phyloP scores from a whole-genome alignment of 2,113 vertebrate genomes.

The Varanus salvator region DNA sequence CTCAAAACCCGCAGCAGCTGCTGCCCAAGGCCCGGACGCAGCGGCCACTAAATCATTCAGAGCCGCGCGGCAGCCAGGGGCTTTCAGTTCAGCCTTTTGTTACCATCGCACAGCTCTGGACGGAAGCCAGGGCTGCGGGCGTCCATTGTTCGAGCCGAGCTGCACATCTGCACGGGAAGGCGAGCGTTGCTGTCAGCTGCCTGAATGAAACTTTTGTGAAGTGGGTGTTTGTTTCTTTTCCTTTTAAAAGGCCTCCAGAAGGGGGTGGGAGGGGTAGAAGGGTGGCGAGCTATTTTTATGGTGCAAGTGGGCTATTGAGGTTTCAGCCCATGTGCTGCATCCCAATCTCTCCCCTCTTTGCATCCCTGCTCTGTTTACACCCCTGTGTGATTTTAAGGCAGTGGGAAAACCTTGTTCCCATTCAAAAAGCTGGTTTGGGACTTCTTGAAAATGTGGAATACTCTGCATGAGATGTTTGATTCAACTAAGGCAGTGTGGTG shows the following conservation, averaged over 20 bases:
- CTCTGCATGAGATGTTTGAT: constrained; percentile 61
- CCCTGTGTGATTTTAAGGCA: constrained; percentile 36
- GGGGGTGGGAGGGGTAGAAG: constrained; percentile 17
- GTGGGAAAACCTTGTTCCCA: constrained; percentile 55
- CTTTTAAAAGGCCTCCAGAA: constrained; percentile 48
- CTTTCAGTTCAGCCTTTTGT: constrained; percentile 75
- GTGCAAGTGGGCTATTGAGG: constrained; percentile 2
- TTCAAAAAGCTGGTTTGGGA: constrained; percentile 66
- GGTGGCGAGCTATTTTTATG: background rate
- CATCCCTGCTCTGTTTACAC: constrained; percentile 27
- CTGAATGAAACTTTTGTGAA: constrained; percentile 67
- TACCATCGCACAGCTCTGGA: constrained; percentile 72
- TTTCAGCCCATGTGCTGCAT: constrained; percentile 34
- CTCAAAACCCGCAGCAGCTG: constrained; percentile 71
- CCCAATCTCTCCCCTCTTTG: constrained; percentile 37
- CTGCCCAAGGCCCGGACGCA: constrained; percentile 63
- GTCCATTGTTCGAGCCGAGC: constrained; percentile 63
- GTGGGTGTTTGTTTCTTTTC: constrained; percentile 26
- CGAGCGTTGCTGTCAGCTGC: constrained; percentile 64
- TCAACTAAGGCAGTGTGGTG: constrained; percentile 44
- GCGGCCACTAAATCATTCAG: constrained; percentile 76
- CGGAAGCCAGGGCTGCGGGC: constrained; percentile 68
- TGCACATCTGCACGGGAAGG: constrained; percentile 70
- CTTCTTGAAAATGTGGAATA: constrained; percentile 48
- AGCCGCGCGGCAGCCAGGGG: constrained; percentile 64